phyloP scores from a whole-genome alignment of 1,140 invertebrate species.

The Manduca sexta region DNA sequence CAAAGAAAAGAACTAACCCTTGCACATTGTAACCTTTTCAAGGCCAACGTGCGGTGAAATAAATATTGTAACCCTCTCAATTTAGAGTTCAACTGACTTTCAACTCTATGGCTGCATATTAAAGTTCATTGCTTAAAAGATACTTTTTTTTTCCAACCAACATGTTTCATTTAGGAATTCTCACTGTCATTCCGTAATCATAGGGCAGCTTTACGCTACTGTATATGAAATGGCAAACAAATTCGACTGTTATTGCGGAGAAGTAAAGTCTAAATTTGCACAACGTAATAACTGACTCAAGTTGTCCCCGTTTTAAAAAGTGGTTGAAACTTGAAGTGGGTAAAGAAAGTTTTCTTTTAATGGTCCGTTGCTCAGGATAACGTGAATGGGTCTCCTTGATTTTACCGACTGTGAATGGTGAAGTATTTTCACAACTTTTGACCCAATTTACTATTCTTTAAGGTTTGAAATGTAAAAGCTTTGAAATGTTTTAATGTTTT shows the following conservation, averaged over 20 bases:
- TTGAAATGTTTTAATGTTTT: too few species aligned
- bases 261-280: too few species aligned
- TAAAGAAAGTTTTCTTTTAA: too few species aligned
- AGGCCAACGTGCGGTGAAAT: too few species aligned
- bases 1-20: background rate
- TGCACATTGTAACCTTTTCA: background rate
- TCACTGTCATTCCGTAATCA: constrained; percentile 11
- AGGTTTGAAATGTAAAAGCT: constrained; percentile 1
- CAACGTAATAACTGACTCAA: too few species aligned
- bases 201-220: constrained; percentile 11
- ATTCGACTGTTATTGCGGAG: too few species aligned
- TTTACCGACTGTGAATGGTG: background rate
- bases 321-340: background rate
- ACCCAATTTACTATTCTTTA: background rate
- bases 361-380: too few species aligned
- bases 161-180: constrained; percentile 4
- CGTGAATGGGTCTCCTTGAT: too few species aligned
- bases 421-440: too few species aligned
- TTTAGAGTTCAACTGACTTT: background rate
- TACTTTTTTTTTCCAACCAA: background rate
- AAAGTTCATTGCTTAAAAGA: background rate
- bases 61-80: constrained; percentile 3
- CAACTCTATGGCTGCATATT: background rate
- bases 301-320: constrained; percentile 7
- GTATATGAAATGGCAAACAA: background rate